Percentiles rank a stretch among this genome's conserved stretches.
These are phyloP conservation scores for Hucho hucho DNA, from an alignment of 2,113 vertebrate genomes.

Conservation along the genomic window DNA sequence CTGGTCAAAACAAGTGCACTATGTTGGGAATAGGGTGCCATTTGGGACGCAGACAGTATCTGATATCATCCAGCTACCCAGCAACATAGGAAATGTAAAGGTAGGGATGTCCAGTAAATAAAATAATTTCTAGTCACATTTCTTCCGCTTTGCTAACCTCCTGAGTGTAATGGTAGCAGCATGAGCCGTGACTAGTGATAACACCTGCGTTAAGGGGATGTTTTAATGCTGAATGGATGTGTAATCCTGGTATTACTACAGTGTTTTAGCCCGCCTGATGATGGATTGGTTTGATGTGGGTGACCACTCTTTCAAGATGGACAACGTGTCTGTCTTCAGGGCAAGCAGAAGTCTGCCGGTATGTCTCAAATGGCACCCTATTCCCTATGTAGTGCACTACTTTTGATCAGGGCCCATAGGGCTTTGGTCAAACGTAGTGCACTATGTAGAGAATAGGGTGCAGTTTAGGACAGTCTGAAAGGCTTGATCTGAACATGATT, in stretches of 20 bases:
- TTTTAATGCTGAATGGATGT: constrained; percentile 8
- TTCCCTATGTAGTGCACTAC: too few species aligned
- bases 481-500: background rate
- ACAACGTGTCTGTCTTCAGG: background rate
- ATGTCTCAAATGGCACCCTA: too few species aligned
- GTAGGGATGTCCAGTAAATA: too few species aligned
- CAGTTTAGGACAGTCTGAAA: background rate
- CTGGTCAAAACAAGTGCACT: too few species aligned
- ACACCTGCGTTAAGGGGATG: background rate
- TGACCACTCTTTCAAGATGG: background rate
- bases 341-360: background rate
- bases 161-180: background rate
- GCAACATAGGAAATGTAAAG: too few species aligned
- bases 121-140: background rate
- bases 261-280: background rate
- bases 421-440: too few species aligned
- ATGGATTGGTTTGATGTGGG: constrained; percentile 16
- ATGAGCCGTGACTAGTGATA: constrained; percentile 2
- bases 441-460: too few species aligned
- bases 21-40: too few species aligned
- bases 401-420: too few species aligned
- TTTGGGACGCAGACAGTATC: too few species aligned
- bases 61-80: too few species aligned
- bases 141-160: background rate
- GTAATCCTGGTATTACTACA: constrained; percentile 7